Conservation (phyloP, 2,113 vertebrate species). For the Rhinoptilus africanus region DNA sequence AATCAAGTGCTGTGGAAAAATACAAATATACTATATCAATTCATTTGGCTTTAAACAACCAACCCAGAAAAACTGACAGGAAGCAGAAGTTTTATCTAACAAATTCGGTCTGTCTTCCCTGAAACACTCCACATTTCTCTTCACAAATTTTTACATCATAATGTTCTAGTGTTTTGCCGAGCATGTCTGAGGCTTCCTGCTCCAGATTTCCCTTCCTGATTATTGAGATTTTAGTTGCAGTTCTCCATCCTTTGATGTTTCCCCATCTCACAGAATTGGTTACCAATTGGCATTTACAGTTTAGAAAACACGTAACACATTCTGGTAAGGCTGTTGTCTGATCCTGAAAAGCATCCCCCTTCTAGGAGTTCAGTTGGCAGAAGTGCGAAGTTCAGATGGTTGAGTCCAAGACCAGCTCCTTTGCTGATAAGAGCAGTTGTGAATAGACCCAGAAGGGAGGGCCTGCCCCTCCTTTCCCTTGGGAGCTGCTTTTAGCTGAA, state of each 20-base stretch:
- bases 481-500: not conserved
- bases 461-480: not conserved
- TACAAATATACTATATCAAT: not conserved
- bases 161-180: accelerated
- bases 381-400: accelerated
- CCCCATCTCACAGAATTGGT: not conserved
- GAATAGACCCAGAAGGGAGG: not conserved
- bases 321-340: not conserved
- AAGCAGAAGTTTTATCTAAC: not conserved
- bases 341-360: not conserved
- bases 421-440: not conserved
- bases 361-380: not conserved
- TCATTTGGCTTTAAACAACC: not conserved
- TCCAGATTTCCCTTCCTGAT: not conserved
- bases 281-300: not conserved
- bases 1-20: not conserved
- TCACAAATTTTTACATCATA: not conserved
- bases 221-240: not conserved
- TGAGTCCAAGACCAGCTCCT: not conserved
- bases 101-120: not conserved
- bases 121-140: not conserved
- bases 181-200: not conserved
- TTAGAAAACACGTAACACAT: not conserved
- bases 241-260: not conserved
- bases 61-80: not conserved